Percentiles rank a stretch among this genome's conserved stretches.
These are phyloP conservation scores for Apistogramma diplotaenia DNA, from an alignment of 2,113 vertebrate genomes.

Conservation along the genomic window DNA sequence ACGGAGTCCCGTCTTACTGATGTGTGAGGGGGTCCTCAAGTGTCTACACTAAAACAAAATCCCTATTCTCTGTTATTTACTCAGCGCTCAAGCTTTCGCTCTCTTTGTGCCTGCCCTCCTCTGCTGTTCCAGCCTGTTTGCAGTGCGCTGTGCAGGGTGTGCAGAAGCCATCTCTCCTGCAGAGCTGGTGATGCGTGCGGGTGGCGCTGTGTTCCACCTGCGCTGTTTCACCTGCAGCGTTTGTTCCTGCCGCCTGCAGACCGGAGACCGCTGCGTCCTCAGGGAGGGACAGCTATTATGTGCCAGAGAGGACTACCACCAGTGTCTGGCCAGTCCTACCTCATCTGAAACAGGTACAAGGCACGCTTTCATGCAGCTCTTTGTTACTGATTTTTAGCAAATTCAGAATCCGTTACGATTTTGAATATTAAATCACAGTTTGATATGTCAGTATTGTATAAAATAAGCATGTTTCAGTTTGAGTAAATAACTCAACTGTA, in stretches of 20 bases:
- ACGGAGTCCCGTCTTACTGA: background rate
- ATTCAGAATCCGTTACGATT: background rate
- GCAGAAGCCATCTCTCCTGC: slow-evolving; percentile 83
- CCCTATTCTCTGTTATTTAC: slow-evolving; percentile 18
- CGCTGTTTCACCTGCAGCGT: slow-evolving; percentile 94
- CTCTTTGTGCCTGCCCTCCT: background rate
- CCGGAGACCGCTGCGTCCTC: slow-evolving; percentile 92
- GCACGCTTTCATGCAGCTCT: background rate
- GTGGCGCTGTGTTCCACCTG: slow-evolving; percentile 92
- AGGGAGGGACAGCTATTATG: slow-evolving; percentile 92
- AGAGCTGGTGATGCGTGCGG: slow-evolving; percentile 93
- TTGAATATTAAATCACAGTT: background rate
- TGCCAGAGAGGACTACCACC: slow-evolving; percentile 90
- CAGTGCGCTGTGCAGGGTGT: slow-evolving; percentile 88
- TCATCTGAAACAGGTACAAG: slow-evolving; percentile 88
- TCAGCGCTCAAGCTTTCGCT: slow-evolving; percentile 14
- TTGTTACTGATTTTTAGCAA: background rate
- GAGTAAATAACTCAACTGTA: background rate
- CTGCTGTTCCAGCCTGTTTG: slow-evolving; percentile 82
- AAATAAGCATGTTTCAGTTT: background rate
- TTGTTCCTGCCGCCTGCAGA: slow-evolving; percentile 90
- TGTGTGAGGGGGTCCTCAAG: slow-evolving; percentile 15
- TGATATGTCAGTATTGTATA: fast-evolving
- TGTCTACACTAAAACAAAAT: slow-evolving; percentile 39
- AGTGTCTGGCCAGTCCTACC: slow-evolving; percentile 83